Evolutionary conservation across 1,140 invertebrate species (phyloP), one percentile per base, ranked within the genome.

Genomic region (Dendrolimus punctatus): DNA sequence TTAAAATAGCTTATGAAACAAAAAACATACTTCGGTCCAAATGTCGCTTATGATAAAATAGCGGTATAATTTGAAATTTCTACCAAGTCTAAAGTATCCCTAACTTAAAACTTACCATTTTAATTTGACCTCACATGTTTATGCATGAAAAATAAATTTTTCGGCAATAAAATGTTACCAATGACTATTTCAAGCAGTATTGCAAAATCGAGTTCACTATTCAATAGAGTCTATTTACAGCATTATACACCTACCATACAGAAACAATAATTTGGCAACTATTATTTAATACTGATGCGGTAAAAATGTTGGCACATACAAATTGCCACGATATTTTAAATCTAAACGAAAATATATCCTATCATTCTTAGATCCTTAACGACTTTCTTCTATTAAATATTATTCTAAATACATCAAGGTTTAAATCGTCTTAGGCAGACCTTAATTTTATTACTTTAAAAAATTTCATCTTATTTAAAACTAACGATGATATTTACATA

Each of bases 231-330:
- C 70, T 82, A 82, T 80, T 71, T 82, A 85, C 79, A 85, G 75
- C 71, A 67, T 75, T 74, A 63, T 66, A 65, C 62, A 70, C 58
- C 73, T 76, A 77, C 66, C 60, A 76, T 71, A 66, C 68, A 74
- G 58, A 65, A 68, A 65, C 57, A 68, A 57, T 62, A 64, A 69
- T 84, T 85, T 84, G 80, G 81, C 80, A 79, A 82, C 81, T 87
- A 87, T 76, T 23, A 62, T 78, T 87, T 84, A 87, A 87, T 87
- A 87, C 85, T 87, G 85, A 80, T 81, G 76, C 81, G 85, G 85
- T 87, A 87, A 87, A 86, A 87, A 87, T 82, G 78, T 85, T 87
- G 82, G 85, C 85, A 87, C 81, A 74, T 69, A 71, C 57, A 73
- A 63, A 70, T 45, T 60, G 75, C 79, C 79, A 69, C 60, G 57